Base-by-base conservation (phyloP, 2,113 vertebrate genomes). In the Microtus ochrogaster region DNA sequence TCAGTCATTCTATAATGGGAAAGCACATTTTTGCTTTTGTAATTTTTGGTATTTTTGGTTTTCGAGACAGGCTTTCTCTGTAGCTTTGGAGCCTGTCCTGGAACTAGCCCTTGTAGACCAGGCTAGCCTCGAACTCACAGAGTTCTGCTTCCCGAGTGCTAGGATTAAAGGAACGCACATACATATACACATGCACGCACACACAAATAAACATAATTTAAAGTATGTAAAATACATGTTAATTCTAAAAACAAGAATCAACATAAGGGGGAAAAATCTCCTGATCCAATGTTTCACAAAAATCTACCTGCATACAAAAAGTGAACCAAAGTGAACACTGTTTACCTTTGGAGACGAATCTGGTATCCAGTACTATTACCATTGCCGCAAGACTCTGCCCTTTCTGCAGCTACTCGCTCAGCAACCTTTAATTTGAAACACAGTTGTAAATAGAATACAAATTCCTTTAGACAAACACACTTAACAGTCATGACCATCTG, bases 331-430 rank as follows among this genome's bases (percentile, higher is more conserved):
- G 7, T 70, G 55, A 95, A 92, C 44, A 0, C 3, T 58, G 96
- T 96, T 98, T 98, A 99, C 99, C 99, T 99, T 97, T 99, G 99
- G 19, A 99, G 99, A 68, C 99, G 99, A 89, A 99, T 99, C 96
- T 99, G 99, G 97, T 99, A 99, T 2, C 99, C 99, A 8, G 99
- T 99, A 24, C 99, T 99, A 93, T 99, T 99, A 86, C 99, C 99
- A 87, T 97, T 99, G 19, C 99, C 99, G 10, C 99, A 99, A 6
- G 91, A 92, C 96, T 99, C 99, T 3, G 99, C 99, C 94, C 99
- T 98, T 98, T 99, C 99, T 76, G 99, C 98, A 28, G 99, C 99
- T 61, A 99, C 99, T 97, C 99, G 99, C 97, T 99, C 99, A 30
- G 99, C 99, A 83, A 99, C 99, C 99, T 99, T 97, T 63, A 97